Conservation (phyloP, 2,113 vertebrate species). For the Hystrix brachyura region DNA sequence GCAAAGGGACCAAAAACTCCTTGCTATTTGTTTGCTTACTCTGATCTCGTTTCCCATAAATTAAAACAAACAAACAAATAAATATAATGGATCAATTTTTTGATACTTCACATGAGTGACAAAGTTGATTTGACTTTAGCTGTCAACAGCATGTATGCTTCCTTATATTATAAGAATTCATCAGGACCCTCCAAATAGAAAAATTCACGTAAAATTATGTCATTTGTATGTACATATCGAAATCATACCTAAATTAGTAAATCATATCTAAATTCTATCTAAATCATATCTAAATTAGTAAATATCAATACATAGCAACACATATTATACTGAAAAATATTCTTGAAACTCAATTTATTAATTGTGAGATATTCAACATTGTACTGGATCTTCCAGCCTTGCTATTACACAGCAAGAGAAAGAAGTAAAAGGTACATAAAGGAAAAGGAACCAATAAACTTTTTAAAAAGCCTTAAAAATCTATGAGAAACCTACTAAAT, state of each 20-base stretch:
- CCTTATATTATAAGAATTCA: background rate
- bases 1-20: background rate
- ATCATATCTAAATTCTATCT: background rate
- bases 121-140: background rate
- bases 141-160: background rate
- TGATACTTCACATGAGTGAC: background rate
- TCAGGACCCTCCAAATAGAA: background rate
- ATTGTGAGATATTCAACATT: background rate
- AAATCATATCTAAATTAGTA: background rate
- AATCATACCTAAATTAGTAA: background rate
- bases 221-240: background rate
- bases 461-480: background rate
- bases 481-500: background rate
- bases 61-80: background rate
- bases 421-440: background rate
- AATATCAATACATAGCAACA: background rate
- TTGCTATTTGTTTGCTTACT: background rate
- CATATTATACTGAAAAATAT: background rate
- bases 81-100: background rate
- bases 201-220: background rate
- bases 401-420: background rate
- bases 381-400: background rate
- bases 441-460: background rate
- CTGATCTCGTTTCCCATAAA: background rate
- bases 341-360: background rate